Percentiles rank a stretch among this genome's conserved stretches.
These are phyloP conservation scores for Spodoptera exigua DNA, from an alignment of 2,888 invertebrate genomes.

Conservation along the genomic window DNA sequence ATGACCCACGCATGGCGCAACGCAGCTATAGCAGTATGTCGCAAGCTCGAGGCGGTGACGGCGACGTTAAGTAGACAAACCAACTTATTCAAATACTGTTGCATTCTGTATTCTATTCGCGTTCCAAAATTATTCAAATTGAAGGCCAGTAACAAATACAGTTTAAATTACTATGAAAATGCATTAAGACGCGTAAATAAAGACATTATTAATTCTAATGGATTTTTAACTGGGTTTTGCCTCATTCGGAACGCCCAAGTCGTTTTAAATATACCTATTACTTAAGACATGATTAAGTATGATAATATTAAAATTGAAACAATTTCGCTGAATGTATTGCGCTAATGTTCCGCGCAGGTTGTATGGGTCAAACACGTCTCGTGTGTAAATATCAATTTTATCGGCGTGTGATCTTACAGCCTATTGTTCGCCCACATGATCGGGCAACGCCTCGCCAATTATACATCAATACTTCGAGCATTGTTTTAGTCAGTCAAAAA, in stretches of 20 bases:
- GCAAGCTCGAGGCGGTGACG: conserved; percentile 63
- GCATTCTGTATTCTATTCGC: conserved; percentile 42
- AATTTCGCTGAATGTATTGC: conserved; percentile 5
- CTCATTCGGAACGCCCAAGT: neutral
- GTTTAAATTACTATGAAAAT: conserved; percentile 21
- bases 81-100: conserved; percentile 44
- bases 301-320: neutral
- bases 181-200: conserved; percentile 18
- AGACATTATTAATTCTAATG: conserved; percentile 26
- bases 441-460: conserved; percentile 56
- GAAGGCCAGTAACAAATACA: conserved; percentile 15
- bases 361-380: conserved; percentile 25
- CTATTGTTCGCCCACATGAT: conserved; percentile 54
- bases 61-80: conserved; percentile 53
- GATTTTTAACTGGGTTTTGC: conserved; percentile 2
- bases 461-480: conserved; percentile 59
- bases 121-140: conserved; percentile 28
- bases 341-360: conserved; percentile 13
- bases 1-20: conserved; percentile 69
- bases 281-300: no score
- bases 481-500: conserved; percentile 65
- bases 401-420: conserved; percentile 46
- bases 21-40: conserved; percentile 57
- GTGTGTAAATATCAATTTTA: conserved; percentile 33
- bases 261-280: neutral